Evolutionary conservation across 1,140 invertebrate species (phyloP).

Genomic region (Drosophila sulfurigaster): DNA sequence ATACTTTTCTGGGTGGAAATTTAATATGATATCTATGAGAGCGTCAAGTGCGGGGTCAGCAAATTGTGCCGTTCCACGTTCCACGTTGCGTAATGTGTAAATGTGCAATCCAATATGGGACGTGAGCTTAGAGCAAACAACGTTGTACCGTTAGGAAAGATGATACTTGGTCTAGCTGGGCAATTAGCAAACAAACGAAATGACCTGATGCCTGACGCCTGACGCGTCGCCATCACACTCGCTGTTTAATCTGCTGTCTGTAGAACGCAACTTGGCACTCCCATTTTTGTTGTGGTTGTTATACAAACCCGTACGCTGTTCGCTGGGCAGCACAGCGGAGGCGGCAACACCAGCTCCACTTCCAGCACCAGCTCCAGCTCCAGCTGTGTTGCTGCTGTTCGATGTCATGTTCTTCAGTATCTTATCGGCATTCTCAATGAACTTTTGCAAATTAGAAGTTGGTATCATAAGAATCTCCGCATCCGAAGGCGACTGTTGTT

Average conservation of each 20-base stretch:
- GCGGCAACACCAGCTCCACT: constrained; percentile 5
- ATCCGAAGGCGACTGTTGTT: constrained; percentile 57
- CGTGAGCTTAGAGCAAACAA: constrained; percentile 29
- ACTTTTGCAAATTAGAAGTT: constrained; percentile 83
- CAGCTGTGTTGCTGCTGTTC: constrained; percentile 55
- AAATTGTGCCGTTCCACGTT: constrained; percentile 12
- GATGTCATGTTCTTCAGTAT: constrained; percentile 81
- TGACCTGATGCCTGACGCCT: constrained; percentile 12
- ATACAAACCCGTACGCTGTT: constrained; percentile 61
- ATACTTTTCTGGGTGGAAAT: constrained; percentile 7
- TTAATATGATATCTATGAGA: constrained; percentile 25
- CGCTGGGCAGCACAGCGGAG: constrained; percentile 29
- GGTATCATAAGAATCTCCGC: constrained; percentile 78
- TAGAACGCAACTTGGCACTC: constrained; percentile 29
- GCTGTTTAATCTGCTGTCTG: not conserved
- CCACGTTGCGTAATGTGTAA: constrained; percentile 37
- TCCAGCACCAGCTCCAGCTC: not conserved
- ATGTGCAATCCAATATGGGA: constrained; percentile 27
- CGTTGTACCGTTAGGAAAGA: constrained; percentile 39
- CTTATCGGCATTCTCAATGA: constrained; percentile 84
- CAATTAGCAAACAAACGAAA: constrained; percentile 44
- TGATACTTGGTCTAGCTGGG: constrained; percentile 27
- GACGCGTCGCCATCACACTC: not conserved
- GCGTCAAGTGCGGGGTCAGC: constrained; percentile 12
- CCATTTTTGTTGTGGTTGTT: constrained; percentile 3